Evolutionary conservation across 2,888 invertebrate genomes (phyloP).

Genomic region (Rhagophthalmus giganteus): DNA sequence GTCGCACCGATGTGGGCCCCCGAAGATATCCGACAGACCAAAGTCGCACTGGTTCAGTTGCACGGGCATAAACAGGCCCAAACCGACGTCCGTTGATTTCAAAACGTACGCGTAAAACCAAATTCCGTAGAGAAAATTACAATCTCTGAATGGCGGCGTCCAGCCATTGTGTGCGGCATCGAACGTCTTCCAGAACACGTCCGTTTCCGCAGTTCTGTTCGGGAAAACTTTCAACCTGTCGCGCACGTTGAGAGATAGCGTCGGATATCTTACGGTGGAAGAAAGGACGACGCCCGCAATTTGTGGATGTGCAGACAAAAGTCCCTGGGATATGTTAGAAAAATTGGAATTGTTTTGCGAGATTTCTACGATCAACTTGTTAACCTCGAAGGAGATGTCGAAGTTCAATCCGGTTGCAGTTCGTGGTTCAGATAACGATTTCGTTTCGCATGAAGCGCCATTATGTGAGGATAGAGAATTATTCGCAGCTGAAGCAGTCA

Average conservation of each 20-base stretch:
- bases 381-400: constrained; percentile 38
- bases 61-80: constrained; percentile 54
- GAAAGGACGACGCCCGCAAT: constrained; percentile 52
- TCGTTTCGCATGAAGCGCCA: constrained; percentile 41
- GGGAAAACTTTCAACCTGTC: constrained; percentile 45
- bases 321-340: constrained; percentile 53
- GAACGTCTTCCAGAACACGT: constrained; percentile 61
- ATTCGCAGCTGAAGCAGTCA: constrained; percentile 58
- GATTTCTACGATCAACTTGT: constrained; percentile 37
- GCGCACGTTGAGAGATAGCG: constrained; percentile 45
- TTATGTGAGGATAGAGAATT: constrained; percentile 44
- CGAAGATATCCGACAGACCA: constrained; percentile 68
- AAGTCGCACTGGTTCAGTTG: constrained; percentile 75
- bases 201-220: constrained; percentile 56
- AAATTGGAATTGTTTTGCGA: constrained; percentile 35
- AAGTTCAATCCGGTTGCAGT: constrained; percentile 49
- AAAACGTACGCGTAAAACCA: constrained; percentile 52
- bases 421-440: constrained; percentile 46
- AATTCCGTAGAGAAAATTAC: constrained; percentile 44
- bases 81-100: constrained; percentile 39
- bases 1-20: constrained; percentile 65
- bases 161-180: constrained; percentile 55
- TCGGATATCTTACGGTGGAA: constrained; percentile 44
- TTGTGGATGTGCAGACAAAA: constrained; percentile 56
- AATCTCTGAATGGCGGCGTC: constrained; percentile 53